Conservation (phyloP, 2,113 vertebrate species). For the Sander vitreus region DNA sequence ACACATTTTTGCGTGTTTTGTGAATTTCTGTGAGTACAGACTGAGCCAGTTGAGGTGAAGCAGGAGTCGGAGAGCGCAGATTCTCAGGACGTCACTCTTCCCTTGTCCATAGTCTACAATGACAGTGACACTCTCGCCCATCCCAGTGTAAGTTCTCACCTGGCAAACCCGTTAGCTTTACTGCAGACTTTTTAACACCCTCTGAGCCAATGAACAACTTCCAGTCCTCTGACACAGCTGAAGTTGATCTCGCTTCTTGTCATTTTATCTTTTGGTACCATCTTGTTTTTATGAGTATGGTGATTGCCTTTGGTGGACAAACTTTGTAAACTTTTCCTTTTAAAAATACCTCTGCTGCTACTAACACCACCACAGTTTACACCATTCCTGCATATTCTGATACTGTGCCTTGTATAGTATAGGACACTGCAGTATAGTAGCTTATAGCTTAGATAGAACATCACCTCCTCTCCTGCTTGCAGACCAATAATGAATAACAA, state of each 20-base stretch:
- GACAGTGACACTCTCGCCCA: conserved; percentile 93
- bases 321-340: conserved; percentile 41
- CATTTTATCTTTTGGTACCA: conserved; percentile 14
- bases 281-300: conserved; percentile 34
- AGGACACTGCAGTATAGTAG: conserved; percentile 39
- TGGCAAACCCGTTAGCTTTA: neutral
- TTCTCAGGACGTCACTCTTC: conserved; percentile 83
- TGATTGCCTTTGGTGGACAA: conserved; percentile 12
- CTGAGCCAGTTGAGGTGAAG: conserved; percentile 68
- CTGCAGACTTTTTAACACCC: conserved; percentile 13
- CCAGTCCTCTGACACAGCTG: neutral
- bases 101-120: conserved; percentile 92
- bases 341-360: conserved; percentile 2
- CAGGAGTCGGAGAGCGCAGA: conserved; percentile 64
- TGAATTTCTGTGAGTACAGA: conserved; percentile 55
- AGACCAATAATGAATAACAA: conserved; percentile 76
- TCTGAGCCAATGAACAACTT: conserved; percentile 11
- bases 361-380: conserved; percentile 26
- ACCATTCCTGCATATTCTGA: conserved; percentile 20
- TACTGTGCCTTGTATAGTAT: conserved; percentile 11
- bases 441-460: conserved; percentile 46
- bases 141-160: conserved; percentile 88
- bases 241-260: conserved; percentile 3
- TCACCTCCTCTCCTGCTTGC: conserved; percentile 51
- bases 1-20: neutral